phyloP scores from a whole-genome alignment of 2,797 vertebrate species.

The Platalea minor region DNA sequence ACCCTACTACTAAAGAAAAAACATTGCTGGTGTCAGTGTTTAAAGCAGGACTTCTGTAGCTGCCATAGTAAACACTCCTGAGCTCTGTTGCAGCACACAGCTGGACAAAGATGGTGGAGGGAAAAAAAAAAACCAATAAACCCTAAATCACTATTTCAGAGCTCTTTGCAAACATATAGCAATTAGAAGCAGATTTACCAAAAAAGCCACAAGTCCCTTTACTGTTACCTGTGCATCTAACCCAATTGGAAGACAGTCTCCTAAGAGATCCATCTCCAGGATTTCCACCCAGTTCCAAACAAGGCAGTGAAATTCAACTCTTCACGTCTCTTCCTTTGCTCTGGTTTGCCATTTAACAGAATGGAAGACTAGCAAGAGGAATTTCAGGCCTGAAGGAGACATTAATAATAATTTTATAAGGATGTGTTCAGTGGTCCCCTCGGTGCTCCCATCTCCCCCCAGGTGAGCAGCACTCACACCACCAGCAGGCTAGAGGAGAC shows the following conservation, averaged over 20 bases:
- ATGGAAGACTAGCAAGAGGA: slow-evolving; percentile 67
- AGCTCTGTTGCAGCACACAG: background rate
- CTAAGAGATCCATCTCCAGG: slow-evolving; percentile 68
- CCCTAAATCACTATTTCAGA: background rate
- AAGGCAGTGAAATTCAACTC: slow-evolving; percentile 71
- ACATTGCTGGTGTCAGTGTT: background rate
- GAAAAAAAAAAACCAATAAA: background rate
- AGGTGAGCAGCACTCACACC: background rate
- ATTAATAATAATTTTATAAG: slow-evolving; percentile 55
- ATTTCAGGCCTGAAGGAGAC: slow-evolving; percentile 69
- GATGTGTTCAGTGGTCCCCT: background rate
- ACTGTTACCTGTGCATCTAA: slow-evolving; percentile 68
- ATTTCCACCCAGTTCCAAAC: slow-evolving; percentile 66
- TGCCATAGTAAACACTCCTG: background rate
- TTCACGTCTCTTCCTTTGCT: slow-evolving; percentile 69
- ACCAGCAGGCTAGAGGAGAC: background rate
- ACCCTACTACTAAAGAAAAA: background rate
- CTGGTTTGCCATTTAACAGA: slow-evolving; percentile 63
- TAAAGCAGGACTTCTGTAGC: background rate
- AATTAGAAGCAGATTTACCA: slow-evolving; percentile 23
- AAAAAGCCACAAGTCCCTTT: slow-evolving; percentile 46
- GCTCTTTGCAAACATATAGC: background rate
- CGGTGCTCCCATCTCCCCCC: slow-evolving; percentile 29
- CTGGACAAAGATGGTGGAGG: background rate
- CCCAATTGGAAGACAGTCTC: slow-evolving; percentile 68